Evolutionary conservation across 2,797 vertebrate species (phyloP).

Genomic region (Semaprochilodus insignis): DNA sequence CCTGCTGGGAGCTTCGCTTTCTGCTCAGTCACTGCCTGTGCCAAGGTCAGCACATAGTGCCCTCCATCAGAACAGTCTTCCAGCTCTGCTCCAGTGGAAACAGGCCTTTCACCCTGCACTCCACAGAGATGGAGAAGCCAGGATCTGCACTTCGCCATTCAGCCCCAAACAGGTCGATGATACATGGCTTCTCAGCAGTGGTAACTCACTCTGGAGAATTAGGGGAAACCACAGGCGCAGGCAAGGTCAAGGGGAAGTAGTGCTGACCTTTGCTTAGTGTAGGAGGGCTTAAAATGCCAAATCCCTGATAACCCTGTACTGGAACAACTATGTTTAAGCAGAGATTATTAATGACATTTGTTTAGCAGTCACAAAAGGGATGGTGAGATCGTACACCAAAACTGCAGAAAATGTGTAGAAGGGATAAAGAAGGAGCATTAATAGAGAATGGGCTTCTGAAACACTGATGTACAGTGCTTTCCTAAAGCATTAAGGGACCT

Average conservation of each 20-base stretch:
- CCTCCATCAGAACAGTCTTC: conserved; percentile 67
- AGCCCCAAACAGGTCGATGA: conserved; percentile 70
- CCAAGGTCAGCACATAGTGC: conserved; percentile 68
- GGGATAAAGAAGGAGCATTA: not conserved
- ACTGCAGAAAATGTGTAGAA: not conserved
- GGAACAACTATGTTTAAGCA: not conserved
- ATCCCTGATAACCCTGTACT: not conserved
- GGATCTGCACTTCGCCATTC: conserved; percentile 54
- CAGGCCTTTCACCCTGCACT: conserved; percentile 63
- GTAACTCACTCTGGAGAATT: conserved; percentile 61
- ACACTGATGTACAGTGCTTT: not conserved
- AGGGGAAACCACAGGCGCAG: conserved; percentile 63
- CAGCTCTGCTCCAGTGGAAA: conserved; percentile 61
- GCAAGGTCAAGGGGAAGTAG: conserved; percentile 72
- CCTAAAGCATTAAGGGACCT: not conserved
- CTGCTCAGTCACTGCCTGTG: conserved; percentile 65
- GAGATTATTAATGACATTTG: conserved; percentile 17
- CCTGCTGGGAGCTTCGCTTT: conserved; percentile 68
- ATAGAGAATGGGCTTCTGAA: not conserved
- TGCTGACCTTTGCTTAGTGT: conserved; percentile 58
- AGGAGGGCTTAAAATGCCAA: conserved; percentile 17
- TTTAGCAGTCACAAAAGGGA: conserved; percentile 2
- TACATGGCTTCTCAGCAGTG: conserved; percentile 63
- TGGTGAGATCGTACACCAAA: not conserved
- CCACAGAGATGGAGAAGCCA: conserved; percentile 62